A percentile compares a stretch with the other conserved stretches of the same genome.
These are phyloP conservation scores for Lamprologus sp. DNA, from an alignment of 2,113 vertebrate species.

Conservation along the genomic window DNA sequence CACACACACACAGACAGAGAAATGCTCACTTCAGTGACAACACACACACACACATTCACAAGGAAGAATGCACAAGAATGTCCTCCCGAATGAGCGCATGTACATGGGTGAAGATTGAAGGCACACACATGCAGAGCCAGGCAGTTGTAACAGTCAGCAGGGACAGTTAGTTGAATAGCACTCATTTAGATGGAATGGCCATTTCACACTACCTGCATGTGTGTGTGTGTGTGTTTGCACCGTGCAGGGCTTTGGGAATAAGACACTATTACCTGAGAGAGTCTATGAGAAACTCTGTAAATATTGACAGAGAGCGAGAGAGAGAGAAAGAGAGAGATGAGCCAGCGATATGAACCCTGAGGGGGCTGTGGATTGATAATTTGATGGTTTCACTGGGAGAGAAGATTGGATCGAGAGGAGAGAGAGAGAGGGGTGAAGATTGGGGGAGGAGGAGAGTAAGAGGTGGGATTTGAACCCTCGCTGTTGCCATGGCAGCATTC, in stretches of 20 bases:
- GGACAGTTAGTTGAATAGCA: constrained; percentile 43
- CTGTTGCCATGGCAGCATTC: constrained; percentile 54
- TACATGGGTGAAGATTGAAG: neutral
- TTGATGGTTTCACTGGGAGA: constrained; percentile 58
- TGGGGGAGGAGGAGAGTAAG: neutral
- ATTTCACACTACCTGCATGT: neutral
- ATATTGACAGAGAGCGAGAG: constrained; percentile 46
- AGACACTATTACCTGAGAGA: constrained; percentile 54
- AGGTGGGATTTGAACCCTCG: constrained; percentile 42
- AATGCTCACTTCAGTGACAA: neutral
- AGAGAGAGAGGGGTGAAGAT: neutral
- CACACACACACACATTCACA: neutral
- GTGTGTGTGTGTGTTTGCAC: neutral
- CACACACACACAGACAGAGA: neutral
- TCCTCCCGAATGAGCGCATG: neutral
- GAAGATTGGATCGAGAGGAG: constrained; percentile 13
- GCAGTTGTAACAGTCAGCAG: constrained; percentile 17
- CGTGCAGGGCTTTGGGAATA: constrained; percentile 37
- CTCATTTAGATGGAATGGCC: constrained; percentile 45
- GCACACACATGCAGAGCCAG: neutral
- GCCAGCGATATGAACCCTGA: constrained; percentile 35
- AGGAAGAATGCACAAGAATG: neutral
- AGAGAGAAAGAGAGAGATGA: constrained; percentile 11
- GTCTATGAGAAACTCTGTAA: constrained; percentile 51
- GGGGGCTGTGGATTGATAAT: constrained; percentile 43